Percentiles rank a stretch among this genome's conserved stretches.
phyloP scores from a whole-genome alignment of 2,797 vertebrate species.

The Limosa lapponica region DNA sequence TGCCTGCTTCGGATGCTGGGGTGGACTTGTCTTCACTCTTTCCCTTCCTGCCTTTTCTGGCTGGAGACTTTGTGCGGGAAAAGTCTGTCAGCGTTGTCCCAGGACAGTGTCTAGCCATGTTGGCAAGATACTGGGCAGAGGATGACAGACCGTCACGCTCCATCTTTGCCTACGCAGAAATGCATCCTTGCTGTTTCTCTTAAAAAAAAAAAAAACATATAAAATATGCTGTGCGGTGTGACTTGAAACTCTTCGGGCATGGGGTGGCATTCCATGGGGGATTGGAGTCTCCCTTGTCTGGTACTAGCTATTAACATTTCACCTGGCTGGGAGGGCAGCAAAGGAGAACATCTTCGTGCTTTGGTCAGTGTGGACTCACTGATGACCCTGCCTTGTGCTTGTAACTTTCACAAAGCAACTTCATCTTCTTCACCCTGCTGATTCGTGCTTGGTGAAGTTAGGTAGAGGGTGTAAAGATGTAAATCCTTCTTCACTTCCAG shows the following conservation, averaged over 20 bases:
- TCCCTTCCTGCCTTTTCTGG: neutral
- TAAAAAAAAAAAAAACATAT: neutral
- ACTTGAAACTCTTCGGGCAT: neutral
- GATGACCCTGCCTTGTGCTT: neutral
- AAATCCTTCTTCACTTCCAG: neutral
- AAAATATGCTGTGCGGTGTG: fast-evolving
- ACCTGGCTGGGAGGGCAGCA: neutral
- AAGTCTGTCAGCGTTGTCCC: neutral
- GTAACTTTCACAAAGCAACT: neutral
- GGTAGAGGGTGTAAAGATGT: neutral
- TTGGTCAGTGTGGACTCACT: neutral
- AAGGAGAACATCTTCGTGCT: neutral
- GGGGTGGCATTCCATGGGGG: neutral
- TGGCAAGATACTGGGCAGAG: neutral
- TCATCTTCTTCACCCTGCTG: neutral
- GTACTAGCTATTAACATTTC: neutral
- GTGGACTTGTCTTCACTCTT: neutral
- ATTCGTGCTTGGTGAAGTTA: neutral
- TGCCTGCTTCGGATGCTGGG: neutral
- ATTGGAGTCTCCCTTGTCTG: neutral
- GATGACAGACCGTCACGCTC: neutral
- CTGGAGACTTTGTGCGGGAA: neutral
- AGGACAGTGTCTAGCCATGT: neutral
- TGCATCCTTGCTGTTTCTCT: neutral
- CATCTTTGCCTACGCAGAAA: neutral